These are phyloP conservation scores for Plemyria rubiginata DNA, from an alignment of 2,888 invertebrate species.

Conservation along the genomic window DNA sequence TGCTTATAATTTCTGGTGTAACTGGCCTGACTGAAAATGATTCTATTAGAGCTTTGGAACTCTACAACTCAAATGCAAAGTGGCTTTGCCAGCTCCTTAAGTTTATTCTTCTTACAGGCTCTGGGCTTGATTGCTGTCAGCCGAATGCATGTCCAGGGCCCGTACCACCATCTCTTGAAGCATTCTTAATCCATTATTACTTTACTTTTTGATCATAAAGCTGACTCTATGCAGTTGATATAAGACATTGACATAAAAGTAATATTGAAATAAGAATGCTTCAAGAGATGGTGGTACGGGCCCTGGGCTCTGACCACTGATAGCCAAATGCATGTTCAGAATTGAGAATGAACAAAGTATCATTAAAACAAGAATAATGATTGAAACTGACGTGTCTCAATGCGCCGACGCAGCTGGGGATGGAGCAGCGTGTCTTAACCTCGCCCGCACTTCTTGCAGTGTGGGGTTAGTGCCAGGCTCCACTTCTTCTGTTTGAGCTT, in stretches of 20 bases:
- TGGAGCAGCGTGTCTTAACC: conserved; percentile 74
- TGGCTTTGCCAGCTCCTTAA: neutral
- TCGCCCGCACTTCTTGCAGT: conserved; percentile 75
- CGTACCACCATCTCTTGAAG: too few species aligned
- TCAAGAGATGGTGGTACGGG: too few species aligned
- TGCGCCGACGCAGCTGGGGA: conserved; percentile 71
- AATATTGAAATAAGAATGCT: too few species aligned
- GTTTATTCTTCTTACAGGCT: neutral
- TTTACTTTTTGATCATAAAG: too few species aligned
- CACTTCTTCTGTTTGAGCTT: conserved; percentile 53
- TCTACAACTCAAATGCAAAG: neutral
- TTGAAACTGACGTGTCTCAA: conserved; percentile 44
- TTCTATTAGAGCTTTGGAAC: neutral
- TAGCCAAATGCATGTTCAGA: neutral
- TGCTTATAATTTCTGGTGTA: neutral
- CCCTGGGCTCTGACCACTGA: too few species aligned
- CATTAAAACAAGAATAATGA: conserved; percentile 8
- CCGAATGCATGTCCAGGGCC: neutral
- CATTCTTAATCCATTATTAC: too few species aligned
- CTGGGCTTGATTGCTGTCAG: neutral
- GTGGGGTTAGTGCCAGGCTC: conserved; percentile 75
- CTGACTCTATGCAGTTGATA: too few species aligned
- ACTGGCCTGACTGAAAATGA: neutral
- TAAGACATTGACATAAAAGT: too few species aligned
- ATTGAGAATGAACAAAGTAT: conserved; percentile 1